Base-by-base conservation (phyloP, 2,113 vertebrate species). In the Epinephelus moara region DNA sequence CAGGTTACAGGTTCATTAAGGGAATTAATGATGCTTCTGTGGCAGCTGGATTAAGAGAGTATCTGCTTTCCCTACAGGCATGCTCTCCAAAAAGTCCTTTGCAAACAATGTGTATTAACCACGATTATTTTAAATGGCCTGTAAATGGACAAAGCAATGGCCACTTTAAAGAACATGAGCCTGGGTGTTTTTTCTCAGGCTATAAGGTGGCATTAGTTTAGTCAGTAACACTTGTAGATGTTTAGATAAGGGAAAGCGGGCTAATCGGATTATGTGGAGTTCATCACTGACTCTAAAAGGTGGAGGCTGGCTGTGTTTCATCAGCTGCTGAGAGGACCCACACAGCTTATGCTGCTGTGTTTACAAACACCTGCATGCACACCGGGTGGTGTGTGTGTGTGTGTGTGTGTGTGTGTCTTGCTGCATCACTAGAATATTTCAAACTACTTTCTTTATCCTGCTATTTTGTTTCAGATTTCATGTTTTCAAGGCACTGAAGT, bases 341-440 rank as follows among this genome's bases (percentile, higher is more conserved):
- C 80, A 71, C 84, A 88, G 78, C 70, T 89, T 85, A 68, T 72
- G 74, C 64, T 74, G 63, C 70, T 76, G 66, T 67, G 67, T 89
- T 76, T 67, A 85, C 77, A 91, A 92, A 94, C 96, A 96, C 94
- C 95, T 96, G 95, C 90, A 89, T 52, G 72, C 91, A 90, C 92
- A 87, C 85, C 66, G 71, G 87, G 53, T 70, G 52, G 40, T 53
- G 27, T 67, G 49, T 73, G 56, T 49, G 76, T 55, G 61, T 70
- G 45, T 76, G 77, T 59, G 57, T 37, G 70, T n/a, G 25, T 52
- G 78, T 49, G 23, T 69, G 75, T 64, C 2, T 67, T 30, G 56
- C 40, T 62, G 71, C 57, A 21, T 80, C 30, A 60, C 23, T 6
- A 47, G 52, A 61, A 21, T 62, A 69, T 62, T 6, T 66, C 11